Percentiles rank a stretch among this genome's conserved stretches.
These are phyloP conservation scores for Chrysaora quinquecirrha DNA, from an alignment of 30 jellyfish, hydroid and myxozoan genomes.

Conservation along the genomic window DNA sequence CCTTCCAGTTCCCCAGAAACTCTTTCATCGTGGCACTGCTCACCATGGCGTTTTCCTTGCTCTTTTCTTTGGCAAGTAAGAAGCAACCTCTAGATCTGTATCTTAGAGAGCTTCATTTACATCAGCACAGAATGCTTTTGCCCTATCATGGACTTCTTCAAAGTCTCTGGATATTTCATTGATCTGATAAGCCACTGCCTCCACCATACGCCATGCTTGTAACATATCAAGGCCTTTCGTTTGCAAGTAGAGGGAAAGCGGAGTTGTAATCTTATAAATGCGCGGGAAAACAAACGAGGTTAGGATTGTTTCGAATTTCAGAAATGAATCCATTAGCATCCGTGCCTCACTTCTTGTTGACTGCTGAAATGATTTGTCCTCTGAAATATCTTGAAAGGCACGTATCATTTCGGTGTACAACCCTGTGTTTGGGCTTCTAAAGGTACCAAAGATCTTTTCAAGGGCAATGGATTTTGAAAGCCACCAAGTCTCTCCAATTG, in stretches of 20 bases:
- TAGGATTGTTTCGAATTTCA: constrained; percentile 30
- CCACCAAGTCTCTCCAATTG: constrained; percentile 58
- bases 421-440: constrained; percentile 4
- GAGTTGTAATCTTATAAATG: constrained; percentile 16
- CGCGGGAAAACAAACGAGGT: constrained; percentile 25
- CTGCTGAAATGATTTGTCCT: neutral
- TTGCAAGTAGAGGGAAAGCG: constrained; percentile 47
- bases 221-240: constrained; percentile 39
- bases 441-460: constrained; percentile 41
- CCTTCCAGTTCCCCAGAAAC: neutral
- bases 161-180: constrained; percentile 23
- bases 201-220: constrained; percentile 59
- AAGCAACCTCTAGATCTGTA: constrained; percentile 18
- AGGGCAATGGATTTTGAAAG: constrained; percentile 54
- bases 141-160: constrained; percentile 1
- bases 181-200: constrained; percentile 12
- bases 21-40: constrained; percentile 11
- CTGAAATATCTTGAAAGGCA: neutral
- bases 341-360: constrained; percentile 9
- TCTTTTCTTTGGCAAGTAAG: constrained; percentile 40
- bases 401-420: neutral
- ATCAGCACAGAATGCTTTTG: constrained; percentile 13
- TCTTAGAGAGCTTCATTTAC: constrained; percentile 34
- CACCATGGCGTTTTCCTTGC: constrained; percentile 33
- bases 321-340: constrained; percentile 3